Evolutionary conservation across 2,113 vertebrate species (phyloP).

Genomic region (Aspidoscelis tigris): DNA sequence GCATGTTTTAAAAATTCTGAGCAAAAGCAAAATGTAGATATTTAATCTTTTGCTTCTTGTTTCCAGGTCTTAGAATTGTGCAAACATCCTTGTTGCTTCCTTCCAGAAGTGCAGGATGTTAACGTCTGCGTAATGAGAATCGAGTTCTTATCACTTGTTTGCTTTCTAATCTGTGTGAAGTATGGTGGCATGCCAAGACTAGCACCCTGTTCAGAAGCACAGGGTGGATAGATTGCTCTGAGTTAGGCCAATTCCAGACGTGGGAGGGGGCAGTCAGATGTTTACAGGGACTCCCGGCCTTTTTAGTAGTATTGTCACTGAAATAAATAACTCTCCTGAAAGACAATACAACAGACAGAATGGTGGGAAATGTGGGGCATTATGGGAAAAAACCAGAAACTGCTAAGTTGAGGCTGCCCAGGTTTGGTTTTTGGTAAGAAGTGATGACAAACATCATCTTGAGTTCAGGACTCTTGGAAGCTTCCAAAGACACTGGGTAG

Average conservation of each 20-base stretch:
- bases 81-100: conserved; percentile 56
- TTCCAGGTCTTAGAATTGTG: conserved; percentile 54
- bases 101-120: conserved; percentile 47
- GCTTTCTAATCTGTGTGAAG: conserved; percentile 26
- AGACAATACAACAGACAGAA: no score
- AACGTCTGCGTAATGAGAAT: conserved; percentile 50
- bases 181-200: background rate
- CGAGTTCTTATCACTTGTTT: conserved; percentile 52
- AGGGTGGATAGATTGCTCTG: background rate
- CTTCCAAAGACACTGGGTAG: no score
- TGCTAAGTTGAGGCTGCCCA: no score
- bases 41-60: conserved; percentile 36
- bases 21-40: conserved; percentile 55
- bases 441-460: no score
- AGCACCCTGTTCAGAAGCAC: background rate
- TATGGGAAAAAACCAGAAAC: no score
- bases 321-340: no score
- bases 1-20: conserved; percentile 19
- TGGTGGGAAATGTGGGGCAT: no score
- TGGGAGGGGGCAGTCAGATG: background rate
- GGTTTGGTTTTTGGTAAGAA: no score
- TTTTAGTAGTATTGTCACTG: background rate
- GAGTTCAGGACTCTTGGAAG: no score
- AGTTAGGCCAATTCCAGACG: background rate
- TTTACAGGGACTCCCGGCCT: background rate